Percentiles rank a stretch among this genome's conserved stretches.
Conservation (phyloP, 2,113 vertebrate species). For the Xiphophorus hellerii region DNA sequence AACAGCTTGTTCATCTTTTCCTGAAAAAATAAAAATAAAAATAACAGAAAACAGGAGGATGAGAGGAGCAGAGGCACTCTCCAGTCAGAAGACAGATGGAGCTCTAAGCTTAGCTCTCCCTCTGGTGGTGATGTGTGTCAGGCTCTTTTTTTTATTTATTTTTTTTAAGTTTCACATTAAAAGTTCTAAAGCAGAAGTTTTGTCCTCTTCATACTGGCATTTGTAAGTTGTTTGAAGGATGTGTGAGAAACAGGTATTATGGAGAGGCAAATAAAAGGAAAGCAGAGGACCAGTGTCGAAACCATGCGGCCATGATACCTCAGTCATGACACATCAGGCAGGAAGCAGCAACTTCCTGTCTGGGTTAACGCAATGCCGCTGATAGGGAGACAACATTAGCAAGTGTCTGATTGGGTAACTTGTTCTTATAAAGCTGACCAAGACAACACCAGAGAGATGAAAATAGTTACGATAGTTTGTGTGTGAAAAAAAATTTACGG, state of each 20-base stretch:
- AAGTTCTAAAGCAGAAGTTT: neutral
- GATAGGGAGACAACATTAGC: constrained; percentile 41
- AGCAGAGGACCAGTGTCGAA: constrained; percentile 26
- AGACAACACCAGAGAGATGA: neutral
- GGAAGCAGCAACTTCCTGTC: constrained; percentile 79
- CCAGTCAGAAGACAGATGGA: constrained; percentile 5
- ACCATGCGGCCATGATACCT: constrained; percentile 39
- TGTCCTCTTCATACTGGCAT: constrained; percentile 25
- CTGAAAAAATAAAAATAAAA: constrained; percentile 66
- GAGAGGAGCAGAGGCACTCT: neutral
- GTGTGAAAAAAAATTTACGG: neutral
- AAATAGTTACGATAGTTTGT: constrained; percentile 1
- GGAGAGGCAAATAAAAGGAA: constrained; percentile 39
- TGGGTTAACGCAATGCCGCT: constrained; percentile 44
- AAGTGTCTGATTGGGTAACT: constrained; percentile 32
- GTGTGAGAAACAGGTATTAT: neutral
- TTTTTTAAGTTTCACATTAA: neutral
- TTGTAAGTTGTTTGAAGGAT: constrained; percentile 26
- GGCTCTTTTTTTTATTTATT: too few relatives aligned
- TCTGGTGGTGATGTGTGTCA: neutral
- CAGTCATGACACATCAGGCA: constrained; percentile 63
- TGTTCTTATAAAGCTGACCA: neutral
- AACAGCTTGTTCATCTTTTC: constrained; percentile 98
- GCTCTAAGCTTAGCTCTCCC: constrained; percentile 7
- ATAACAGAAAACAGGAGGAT: neutral